Base-by-base conservation (phyloP, 1,140 invertebrate genomes). In the Pogonomyrmex californicus region DNA sequence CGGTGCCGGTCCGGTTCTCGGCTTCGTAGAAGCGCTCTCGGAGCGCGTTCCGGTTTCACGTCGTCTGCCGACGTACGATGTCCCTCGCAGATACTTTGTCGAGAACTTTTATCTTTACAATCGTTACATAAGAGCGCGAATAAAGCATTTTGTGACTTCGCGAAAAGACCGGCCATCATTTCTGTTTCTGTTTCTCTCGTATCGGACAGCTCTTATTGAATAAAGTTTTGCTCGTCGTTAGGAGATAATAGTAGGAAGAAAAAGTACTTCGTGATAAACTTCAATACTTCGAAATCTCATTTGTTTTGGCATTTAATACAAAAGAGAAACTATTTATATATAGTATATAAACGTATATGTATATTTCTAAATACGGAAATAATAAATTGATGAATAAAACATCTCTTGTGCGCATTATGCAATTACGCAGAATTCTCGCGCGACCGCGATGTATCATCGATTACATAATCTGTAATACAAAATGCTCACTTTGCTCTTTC, bases 361-460 rank as follows among this genome's bases (percentile, higher is more conserved):
- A 54, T 3, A 1, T 10, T 76, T n/a, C 23, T 75, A 5, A 68
- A 33, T 6, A n/a, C 66, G 44, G 6, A 33, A 76, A 14, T 76
- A 54, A 9, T 33, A 44, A 76, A 60, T 4, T 38, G 51, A 58
- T 12, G 10, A 51, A 17, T 49, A 41, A 23, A 6, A 79, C 51
- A 3, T 51, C 3, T 4, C 41, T 65, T 38, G 10, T 41, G n/a
- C 2, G 36, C 47, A 30, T 79, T 66, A 66, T 51, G n/a, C 7
- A 81, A 71, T 58, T 81, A 47, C 23, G 9, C 14, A 44, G 17
- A 81, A 68, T 81, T 81, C 12, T 44, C 2, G 70, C n/a, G n/a
- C 14, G 14, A 12, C 54, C 4, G 14, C 63, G 41, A 47, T 2
- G 12, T 56, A 56, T 70, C 49, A 12, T 56, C n/a, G 38, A 30